Evolutionary conservation across 2,797 vertebrate genomes (phyloP).

Genomic region (Lacerta viridis): DNA sequence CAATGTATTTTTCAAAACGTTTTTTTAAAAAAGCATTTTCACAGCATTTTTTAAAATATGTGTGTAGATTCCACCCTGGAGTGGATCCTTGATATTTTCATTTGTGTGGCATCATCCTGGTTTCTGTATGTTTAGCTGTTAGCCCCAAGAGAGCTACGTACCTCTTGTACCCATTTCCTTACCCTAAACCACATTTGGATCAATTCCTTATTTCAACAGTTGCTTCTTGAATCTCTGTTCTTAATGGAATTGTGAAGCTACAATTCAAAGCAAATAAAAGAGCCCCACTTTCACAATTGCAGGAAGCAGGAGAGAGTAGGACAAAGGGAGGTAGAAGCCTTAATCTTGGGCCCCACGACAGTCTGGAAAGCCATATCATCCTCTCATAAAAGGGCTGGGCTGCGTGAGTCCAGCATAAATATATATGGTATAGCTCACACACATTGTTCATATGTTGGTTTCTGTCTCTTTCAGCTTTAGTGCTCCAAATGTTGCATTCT

Average conservation of each 20-base stretch:
- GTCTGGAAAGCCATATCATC: background rate
- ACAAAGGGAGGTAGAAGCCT: background rate
- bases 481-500: conserved; percentile 53
- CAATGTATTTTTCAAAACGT: too few species aligned
- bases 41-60: too few species aligned
- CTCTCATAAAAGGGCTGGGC: background rate
- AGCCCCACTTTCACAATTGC: background rate
- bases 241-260: background rate
- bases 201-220: background rate
- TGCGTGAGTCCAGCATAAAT: background rate
- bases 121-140: too few species aligned
- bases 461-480: conserved; percentile 54
- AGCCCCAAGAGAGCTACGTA: background rate
- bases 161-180: background rate
- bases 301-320: background rate
- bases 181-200: background rate
- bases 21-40: too few species aligned
- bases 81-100: too few species aligned
- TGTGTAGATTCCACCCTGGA: too few species aligned
- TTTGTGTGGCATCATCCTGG: too few species aligned
- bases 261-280: background rate
- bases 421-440: conserved; percentile 35
- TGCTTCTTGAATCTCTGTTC: background rate
- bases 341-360: background rate
- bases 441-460: conserved; percentile 31